Evolutionary conservation across 2,113 vertebrate species (phyloP).

Genomic region (Stomatorhinus ivindoensis): DNA sequence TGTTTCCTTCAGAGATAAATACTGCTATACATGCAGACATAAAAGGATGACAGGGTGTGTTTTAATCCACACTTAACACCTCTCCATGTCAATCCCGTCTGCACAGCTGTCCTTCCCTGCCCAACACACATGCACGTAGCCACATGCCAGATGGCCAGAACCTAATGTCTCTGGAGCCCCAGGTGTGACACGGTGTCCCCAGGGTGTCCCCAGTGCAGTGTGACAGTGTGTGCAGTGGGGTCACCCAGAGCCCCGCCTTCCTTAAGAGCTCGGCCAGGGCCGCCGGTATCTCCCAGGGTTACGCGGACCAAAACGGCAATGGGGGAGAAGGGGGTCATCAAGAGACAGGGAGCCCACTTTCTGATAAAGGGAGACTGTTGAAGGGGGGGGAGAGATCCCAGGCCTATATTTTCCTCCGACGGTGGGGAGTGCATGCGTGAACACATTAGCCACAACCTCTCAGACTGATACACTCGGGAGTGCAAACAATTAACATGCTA

Average conservation of each 20-base stretch:
- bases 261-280: constrained; percentile 21
- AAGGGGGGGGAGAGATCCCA: neutral
- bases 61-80: neutral
- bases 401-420: neutral
- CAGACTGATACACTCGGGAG: constrained; percentile 26
- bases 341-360: neutral
- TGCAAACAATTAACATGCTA: constrained; percentile 28
- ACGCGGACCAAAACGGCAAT: neutral
- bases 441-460: constrained; percentile 20
- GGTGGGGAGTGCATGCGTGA: constrained; percentile 4
- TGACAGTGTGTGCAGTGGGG: constrained; percentile 43
- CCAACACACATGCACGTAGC: neutral
- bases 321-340: neutral
- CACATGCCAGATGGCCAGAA: neutral
- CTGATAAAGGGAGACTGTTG: neutral
- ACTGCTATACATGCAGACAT: neutral
- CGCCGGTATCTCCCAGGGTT: constrained; percentile 9
- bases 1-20: neutral
- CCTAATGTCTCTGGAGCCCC: constrained; percentile 3
- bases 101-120: neutral
- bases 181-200: constrained; percentile 25
- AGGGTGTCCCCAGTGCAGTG: neutral
- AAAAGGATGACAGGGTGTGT: neutral
- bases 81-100: neutral
- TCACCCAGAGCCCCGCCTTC: constrained; percentile 17